Conservation (phyloP, 2,113 vertebrate species). For the Probosciger aterrimus region DNA sequence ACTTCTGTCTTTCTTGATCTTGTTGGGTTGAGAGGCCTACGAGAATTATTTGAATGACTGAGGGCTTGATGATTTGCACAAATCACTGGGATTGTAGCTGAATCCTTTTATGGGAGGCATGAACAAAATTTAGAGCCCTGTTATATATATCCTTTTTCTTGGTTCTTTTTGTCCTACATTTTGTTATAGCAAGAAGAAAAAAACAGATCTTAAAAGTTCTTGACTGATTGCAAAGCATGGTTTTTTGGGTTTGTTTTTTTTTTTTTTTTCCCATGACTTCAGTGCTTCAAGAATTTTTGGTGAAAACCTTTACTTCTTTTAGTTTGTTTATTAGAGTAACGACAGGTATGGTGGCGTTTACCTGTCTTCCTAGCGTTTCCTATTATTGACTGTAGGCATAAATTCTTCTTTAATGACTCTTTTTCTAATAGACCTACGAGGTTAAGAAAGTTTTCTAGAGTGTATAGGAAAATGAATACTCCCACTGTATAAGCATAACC, state of each 20-base stretch:
- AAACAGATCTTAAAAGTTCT: background rate
- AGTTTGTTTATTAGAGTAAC: background rate
- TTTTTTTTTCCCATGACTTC: background rate
- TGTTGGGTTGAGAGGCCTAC: background rate
- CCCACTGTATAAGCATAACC: background rate
- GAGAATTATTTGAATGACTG: background rate
- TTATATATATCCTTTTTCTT: background rate
- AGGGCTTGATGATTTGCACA: background rate
- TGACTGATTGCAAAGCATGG: background rate
- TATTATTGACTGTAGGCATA: background rate
- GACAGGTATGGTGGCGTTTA: background rate
- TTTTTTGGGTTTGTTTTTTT: background rate
- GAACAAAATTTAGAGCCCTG: background rate
- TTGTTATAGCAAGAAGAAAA: background rate
- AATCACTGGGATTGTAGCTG: background rate
- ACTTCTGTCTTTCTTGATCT: background rate
- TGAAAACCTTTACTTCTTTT: background rate
- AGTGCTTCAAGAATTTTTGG: background rate
- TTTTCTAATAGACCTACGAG: background rate
- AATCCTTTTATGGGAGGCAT: background rate
- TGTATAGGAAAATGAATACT: background rate
- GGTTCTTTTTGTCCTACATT: background rate
- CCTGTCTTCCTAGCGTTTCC: background rate
- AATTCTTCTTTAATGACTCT: background rate
- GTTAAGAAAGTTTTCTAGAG: background rate